These are phyloP conservation scores for Drosophila truncata DNA, from an alignment of 1,140 invertebrate species.

Conservation along the genomic window DNA sequence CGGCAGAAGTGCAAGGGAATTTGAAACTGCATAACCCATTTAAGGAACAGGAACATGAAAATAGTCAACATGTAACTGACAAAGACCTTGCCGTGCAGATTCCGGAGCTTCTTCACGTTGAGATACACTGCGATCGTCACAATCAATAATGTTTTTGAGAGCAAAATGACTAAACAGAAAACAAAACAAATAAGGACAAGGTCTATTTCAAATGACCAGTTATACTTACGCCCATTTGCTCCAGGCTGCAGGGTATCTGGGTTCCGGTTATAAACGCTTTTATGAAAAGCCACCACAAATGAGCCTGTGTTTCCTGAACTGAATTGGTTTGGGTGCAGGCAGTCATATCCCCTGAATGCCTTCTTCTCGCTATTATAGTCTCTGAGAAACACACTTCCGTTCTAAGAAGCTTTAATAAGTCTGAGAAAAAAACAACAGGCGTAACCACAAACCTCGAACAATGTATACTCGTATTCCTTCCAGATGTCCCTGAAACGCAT, in stretches of 20 bases:
- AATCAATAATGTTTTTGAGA: neutral
- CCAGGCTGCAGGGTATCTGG: neutral
- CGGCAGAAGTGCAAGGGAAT: neutral
- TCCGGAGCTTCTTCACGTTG: neutral
- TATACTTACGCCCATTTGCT: neutral
- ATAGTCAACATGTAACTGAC: too few species aligned
- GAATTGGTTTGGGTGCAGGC: neutral
- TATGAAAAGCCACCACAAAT: neutral
- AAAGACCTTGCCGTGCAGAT: too few species aligned
- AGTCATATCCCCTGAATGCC: too few species aligned
- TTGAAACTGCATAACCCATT: neutral
- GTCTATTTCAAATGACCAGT: neutral
- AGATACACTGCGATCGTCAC: conserved; percentile 2
- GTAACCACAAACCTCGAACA: too few species aligned
- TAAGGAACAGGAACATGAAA: neutral
- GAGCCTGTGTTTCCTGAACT: neutral
- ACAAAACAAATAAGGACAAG: neutral
- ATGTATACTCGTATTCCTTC: too few species aligned
- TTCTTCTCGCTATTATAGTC: too few species aligned
- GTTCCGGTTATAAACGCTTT: neutral
- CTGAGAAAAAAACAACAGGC: neutral
- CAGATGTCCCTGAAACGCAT: neutral
- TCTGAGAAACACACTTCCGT: too few species aligned
- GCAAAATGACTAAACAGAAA: neutral
- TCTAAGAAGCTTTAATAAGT: too few species aligned